Evolutionary conservation across 1,140 invertebrate species (phyloP), one percentile per base, ranked within the genome.

Genomic region (Episyrphus balteatus): DNA sequence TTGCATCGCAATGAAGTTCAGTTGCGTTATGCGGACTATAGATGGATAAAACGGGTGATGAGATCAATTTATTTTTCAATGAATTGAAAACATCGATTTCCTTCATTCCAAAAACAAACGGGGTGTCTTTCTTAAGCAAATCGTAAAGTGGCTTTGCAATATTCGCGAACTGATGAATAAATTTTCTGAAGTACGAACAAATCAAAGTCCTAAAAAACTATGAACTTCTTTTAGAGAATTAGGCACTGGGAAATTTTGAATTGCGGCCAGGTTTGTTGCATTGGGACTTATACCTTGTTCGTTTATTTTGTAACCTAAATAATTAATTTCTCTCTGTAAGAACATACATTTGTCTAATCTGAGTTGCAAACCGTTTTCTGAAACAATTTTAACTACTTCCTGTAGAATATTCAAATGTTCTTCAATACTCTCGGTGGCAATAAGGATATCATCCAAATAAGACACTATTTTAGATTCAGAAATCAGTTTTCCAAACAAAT

Each of bases 1-100:
- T n/a, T n/a, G 5, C 61, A 62, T 60, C 61, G 7, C 59, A 62
- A 47, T 68, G 65, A 1, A 67, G 18, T 37, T 69, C 67, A 0
- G 57, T 50, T 1, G 48, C 43, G 19, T 56, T 50, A 0, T 41
- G 26, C 3, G 56, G 54, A 46, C 59, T 42, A 50, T 56, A 62
- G 30, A 60, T 51, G 1, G 41, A 30, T 6, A 64, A 44, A 15
- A 63, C 41, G 0, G 56, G 58, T 21, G 42, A 19, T 13, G 9
- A 1, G 11, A 49, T 33, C 37, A 56, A 52, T 18, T 36, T 43
- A 12, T 19, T 6, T 43, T 50, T 51, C 11, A 58, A 45, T 17
- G 3, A 17, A 17, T 53, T 19, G 42, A 55, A 50, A 7, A 50
- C 43, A 52, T 19, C 14, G 44, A 18, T 14, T 17, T 18, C 7